Base-by-base conservation (phyloP, 2,888 invertebrate species). In the Omphaloscelis lunosa region DNA sequence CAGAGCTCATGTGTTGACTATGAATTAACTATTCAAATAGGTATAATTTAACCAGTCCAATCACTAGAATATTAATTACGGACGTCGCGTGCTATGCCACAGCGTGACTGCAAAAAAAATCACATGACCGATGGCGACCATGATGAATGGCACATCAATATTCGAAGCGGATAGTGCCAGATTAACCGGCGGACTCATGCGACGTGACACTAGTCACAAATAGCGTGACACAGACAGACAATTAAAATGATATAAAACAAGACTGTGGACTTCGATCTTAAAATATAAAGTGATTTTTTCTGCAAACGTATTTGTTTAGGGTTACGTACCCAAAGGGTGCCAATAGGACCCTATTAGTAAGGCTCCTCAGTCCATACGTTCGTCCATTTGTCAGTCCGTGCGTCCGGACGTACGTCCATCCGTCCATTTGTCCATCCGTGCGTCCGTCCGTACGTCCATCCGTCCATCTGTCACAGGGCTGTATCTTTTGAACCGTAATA, bases 101-200 rank as follows among this genome's bases (percentile, higher is more conserved):
- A 74, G 72, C 68, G 75, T 79, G 82, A 80, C 77, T 56, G 71
- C 58, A 75, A 79, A 86, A 20, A 63, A 68, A 84, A 82, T 15
- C 71, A 82, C 75, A 84, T 74, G 76, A 81, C 72, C 82, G 62
- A 73, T 66, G 87, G 79, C 80, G 79, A 79, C 83, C 86, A 92
- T 93, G 94, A 94, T 94, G 92, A 93, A 95, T 93, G 88, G 84
- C 83, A 76, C 93, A 95, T 95, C 95, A 94, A 92, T 95, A 95
- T 96, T 95, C 94, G 90, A 85, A 89, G 88, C 92, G 89, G 88
- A 88, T 82, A 78, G 86, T 90, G 91, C 88, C 91, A 93, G 94
- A 95, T 95, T 94, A 93, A 91, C 92, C 87, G 86, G 82, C 79
- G 65, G 73, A 84, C 83, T 72, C 79, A 68, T 73, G 63, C 72